A percentile compares a stretch with the other conserved stretches of the same genome.
Evolutionary conservation across 2,113 vertebrate species (phyloP).

Genomic region (Nannospalax galili): DNA sequence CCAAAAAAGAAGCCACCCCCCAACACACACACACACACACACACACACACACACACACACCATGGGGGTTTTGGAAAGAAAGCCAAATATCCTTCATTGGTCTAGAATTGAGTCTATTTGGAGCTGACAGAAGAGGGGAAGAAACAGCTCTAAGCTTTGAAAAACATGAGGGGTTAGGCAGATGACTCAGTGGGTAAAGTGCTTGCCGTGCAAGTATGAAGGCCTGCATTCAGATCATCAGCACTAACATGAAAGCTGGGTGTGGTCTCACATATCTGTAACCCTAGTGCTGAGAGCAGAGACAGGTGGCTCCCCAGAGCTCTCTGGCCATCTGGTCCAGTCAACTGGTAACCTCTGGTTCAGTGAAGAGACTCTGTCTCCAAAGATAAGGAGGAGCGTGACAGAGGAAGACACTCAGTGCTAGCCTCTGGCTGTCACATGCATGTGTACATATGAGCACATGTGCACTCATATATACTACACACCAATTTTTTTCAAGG

Average conservation of each 20-base stretch:
- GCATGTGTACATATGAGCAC: neutral
- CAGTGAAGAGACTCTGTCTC: neutral
- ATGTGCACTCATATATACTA: neutral
- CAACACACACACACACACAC: no score
- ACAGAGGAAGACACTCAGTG: neutral
- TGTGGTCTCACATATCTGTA: neutral
- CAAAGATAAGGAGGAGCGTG: neutral
- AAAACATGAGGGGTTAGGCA: neutral
- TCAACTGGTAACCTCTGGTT: neutral
- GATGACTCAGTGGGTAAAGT: neutral
- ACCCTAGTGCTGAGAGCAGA: neutral
- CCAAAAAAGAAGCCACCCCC: slow-evolving; percentile 29
- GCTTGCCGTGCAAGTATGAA: neutral
- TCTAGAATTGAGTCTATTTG: neutral
- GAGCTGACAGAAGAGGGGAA: neutral
- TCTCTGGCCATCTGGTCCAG: neutral
- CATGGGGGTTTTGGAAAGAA: neutral
- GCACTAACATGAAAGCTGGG: neutral
- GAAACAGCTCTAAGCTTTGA: neutral
- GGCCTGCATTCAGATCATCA: neutral
- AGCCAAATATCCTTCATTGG: neutral
- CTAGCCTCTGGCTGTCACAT: neutral
- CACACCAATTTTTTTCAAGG: neutral
- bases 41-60: no score
- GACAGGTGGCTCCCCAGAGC: neutral